Conservation (phyloP, 2,113 vertebrate species). For the Otocyon megalotis region DNA sequence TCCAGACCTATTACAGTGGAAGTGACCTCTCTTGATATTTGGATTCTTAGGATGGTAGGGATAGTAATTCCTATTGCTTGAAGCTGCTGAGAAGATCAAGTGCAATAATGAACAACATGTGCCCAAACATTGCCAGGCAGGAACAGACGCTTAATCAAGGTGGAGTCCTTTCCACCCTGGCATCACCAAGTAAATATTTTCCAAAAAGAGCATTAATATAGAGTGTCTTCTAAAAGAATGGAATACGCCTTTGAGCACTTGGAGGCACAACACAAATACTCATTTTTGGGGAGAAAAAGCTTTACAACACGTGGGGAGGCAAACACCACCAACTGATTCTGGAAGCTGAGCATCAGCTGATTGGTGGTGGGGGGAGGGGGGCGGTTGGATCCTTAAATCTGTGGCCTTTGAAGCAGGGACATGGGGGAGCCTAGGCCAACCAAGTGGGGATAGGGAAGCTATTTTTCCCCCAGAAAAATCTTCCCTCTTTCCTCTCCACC, state of each 20-base stretch:
- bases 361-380: neutral
- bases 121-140: neutral
- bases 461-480: neutral
- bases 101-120: neutral
- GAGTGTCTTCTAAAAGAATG: neutral
- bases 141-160: neutral
- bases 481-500: neutral
- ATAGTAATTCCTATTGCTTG: neutral
- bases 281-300: neutral
- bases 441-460: neutral
- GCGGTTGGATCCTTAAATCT: neutral
- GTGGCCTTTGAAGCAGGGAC: slow-evolving; percentile 17
- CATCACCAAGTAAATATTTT: neutral
- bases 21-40: neutral
- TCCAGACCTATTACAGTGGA: neutral
- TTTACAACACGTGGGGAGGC: too few species aligned
- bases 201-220: neutral
- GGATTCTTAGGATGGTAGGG: neutral
- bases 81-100: neutral
- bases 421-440: neutral
- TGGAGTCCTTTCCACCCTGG: neutral
- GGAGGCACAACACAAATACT: neutral
- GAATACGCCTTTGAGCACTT: neutral
- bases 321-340: neutral
- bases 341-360: neutral